Percentiles rank a stretch among this genome's conserved stretches.
Conservation (phyloP, 2,113 vertebrate genomes). For the Micronisus gabar region DNA sequence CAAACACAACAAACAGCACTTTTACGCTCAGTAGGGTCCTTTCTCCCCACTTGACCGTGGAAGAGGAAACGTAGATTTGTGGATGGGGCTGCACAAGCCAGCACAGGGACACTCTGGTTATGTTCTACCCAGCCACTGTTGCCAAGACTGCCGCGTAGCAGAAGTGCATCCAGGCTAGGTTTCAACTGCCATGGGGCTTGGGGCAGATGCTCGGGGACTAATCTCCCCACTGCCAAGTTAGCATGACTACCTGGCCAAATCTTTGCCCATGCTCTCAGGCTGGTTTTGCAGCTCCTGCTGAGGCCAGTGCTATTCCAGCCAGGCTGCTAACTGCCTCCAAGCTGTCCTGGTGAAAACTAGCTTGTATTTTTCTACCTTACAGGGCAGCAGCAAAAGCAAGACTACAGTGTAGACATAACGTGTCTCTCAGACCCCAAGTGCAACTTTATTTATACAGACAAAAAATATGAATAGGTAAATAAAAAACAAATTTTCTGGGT, state of each 20-base stretch:
- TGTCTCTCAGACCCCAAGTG: slow-evolving; percentile 53
- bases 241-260: neutral
- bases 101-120: neutral
- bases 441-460: slow-evolving; percentile 65
- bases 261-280: neutral
- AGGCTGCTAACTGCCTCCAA: neutral
- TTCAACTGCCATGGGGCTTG: neutral
- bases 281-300: neutral
- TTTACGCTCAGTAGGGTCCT: neutral
- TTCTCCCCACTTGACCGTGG: neutral
- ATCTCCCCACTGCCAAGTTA: neutral
- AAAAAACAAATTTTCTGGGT: slow-evolving; percentile 38
- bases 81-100: slow-evolving; percentile 10
- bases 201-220: neutral
- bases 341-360: neutral
- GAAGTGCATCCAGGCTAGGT: neutral
- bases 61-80: neutral
- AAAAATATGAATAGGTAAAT: slow-evolving; percentile 51
- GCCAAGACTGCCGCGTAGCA: accelerated
- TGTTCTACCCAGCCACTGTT: neutral
- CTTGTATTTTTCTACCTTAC: neutral
- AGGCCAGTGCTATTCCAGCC: neutral
- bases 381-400: slow-evolving; percentile 55
- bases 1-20: neutral
- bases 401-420: slow-evolving; percentile 36